Evolutionary conservation across 2,888 invertebrate genomes (phyloP).

Genomic region (Eristalinus aeneus): DNA sequence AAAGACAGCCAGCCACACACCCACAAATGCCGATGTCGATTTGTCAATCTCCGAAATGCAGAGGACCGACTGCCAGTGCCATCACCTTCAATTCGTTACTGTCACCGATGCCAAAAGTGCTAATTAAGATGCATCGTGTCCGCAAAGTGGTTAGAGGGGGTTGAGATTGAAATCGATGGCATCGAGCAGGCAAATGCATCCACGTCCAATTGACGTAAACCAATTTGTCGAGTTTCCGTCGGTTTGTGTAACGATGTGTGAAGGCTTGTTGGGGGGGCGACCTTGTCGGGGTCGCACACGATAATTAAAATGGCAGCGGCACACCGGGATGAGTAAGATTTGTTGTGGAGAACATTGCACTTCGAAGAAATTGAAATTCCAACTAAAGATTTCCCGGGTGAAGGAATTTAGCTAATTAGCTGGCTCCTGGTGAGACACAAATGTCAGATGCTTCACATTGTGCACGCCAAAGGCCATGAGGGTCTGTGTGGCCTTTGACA

Average conservation of each 20-base stretch:
- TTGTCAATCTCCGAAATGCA: slow-evolving; percentile 41
- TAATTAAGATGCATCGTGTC: slow-evolving; percentile 35
- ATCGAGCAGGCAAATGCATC: neutral
- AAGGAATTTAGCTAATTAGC: neutral
- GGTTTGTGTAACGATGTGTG: slow-evolving; percentile 53
- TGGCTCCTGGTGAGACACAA: neutral
- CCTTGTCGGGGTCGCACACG: slow-evolving; percentile 28
- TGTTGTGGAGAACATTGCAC: neutral
- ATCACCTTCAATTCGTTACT: slow-evolving; percentile 40
- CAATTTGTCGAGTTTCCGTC: slow-evolving; percentile 37
- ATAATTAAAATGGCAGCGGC: slow-evolving; percentile 41
- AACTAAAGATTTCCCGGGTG: neutral
- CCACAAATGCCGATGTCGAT: slow-evolving; percentile 32
- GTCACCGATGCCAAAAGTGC: slow-evolving; percentile 50
- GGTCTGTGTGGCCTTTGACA: neutral
- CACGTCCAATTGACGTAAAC: slow-evolving; percentile 52
- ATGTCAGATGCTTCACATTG: neutral
- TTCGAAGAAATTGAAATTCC: neutral
- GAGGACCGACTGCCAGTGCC: neutral
- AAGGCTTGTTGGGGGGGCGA: slow-evolving; percentile 20
- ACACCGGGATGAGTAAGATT: slow-evolving; percentile 2
- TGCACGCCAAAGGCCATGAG: neutral
- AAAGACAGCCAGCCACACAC: slow-evolving; percentile 25
- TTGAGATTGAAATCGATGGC: slow-evolving; percentile 38
- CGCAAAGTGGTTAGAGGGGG: neutral